Percentiles rank a stretch among this genome's conserved stretches.
Conservation (phyloP, 2,113 vertebrate species). For the Sylvicapra grimmia region DNA sequence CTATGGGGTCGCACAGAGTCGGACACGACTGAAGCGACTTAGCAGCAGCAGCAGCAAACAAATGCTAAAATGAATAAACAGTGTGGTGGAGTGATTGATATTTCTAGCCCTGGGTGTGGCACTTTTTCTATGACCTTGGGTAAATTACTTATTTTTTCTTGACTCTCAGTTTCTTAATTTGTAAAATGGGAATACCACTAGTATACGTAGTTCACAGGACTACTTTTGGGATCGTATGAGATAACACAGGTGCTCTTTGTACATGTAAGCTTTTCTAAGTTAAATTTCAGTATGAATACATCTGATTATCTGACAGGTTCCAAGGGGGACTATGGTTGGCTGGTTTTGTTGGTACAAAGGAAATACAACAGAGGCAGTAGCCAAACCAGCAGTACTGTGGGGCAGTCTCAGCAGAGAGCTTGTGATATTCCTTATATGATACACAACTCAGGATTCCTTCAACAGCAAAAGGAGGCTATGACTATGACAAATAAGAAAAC, state of each 20-base stretch:
- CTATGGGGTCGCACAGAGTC: too few species aligned
- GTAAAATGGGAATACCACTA: neutral
- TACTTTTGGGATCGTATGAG: neutral
- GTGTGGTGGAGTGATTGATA: neutral
- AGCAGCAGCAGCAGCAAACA: too few species aligned
- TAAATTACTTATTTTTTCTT: neutral
- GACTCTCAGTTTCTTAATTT: neutral
- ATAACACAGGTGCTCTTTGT: neutral
- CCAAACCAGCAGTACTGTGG: neutral
- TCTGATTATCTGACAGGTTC: neutral
- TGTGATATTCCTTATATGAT: neutral
- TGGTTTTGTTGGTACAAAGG: neutral
- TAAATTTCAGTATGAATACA: neutral
- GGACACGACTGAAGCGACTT: too few species aligned
- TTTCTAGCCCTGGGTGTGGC: neutral
- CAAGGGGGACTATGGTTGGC: neutral
- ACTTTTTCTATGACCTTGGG: neutral
- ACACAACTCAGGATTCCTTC: neutral
- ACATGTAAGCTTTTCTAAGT: neutral
- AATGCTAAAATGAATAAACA: neutral
- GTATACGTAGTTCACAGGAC: neutral
- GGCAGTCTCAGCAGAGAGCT: neutral
- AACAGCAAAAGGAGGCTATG: neutral
- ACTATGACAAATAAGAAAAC: neutral
- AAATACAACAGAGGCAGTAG: neutral